These are phyloP conservation scores for Platichthys stellatus DNA, from an alignment of 2,113 vertebrate genomes.

Conservation along the genomic window DNA sequence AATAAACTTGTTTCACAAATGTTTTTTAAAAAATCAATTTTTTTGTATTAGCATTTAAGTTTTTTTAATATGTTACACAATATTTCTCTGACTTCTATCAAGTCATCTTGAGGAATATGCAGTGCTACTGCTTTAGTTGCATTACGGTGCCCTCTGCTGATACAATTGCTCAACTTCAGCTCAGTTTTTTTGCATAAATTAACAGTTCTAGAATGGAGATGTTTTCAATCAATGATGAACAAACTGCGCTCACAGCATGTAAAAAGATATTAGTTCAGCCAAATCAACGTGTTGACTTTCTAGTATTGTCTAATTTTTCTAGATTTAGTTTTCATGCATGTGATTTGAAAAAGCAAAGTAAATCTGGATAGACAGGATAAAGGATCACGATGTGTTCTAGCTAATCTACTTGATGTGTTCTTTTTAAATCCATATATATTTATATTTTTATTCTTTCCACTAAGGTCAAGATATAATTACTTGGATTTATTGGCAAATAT, in stretches of 20 bases:
- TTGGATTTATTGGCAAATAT: background rate
- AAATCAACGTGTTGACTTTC: background rate
- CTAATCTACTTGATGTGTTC: too few relatives aligned
- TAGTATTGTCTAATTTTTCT: background rate
- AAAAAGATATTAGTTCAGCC: too few relatives aligned
- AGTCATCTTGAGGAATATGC: background rate
- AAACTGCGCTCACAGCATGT: background rate
- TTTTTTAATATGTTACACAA: background rate
- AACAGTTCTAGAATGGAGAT: background rate
- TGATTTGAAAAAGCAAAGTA: background rate
- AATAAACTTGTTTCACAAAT: slow-evolving; percentile 14
- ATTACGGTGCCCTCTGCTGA: slow-evolving; percentile 22
- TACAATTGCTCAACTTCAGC: slow-evolving; percentile 3
- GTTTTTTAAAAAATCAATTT: background rate
- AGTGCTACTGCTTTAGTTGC: background rate
- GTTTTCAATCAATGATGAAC: too few relatives aligned
- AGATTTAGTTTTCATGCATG: background rate
- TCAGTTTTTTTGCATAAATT: background rate
- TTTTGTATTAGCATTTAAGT: background rate
- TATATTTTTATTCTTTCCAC: background rate
- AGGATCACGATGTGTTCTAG: too few relatives aligned
- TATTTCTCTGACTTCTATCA: background rate
- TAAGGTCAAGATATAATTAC: background rate
- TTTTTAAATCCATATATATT: background rate
- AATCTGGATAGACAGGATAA: too few relatives aligned